These are phyloP conservation scores for Blennius ocellaris DNA, from an alignment of 2,113 vertebrate genomes.

Conservation along the genomic window DNA sequence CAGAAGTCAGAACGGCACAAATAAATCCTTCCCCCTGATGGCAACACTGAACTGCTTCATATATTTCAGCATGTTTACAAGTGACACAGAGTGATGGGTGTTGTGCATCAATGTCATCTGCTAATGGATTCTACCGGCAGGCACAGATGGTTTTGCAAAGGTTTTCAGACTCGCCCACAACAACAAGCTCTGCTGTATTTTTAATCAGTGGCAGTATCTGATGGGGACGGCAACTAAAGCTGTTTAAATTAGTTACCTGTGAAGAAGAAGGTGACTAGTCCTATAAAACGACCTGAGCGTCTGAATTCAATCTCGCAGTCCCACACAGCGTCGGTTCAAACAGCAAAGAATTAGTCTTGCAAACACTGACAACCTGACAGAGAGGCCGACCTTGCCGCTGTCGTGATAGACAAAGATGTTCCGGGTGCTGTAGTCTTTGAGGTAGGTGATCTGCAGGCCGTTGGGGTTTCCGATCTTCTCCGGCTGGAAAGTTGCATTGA, in stretches of 20 bases:
- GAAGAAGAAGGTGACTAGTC: background rate
- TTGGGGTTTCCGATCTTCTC: conserved; percentile 89
- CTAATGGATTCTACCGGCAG: conserved; percentile 16
- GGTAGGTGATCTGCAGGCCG: conserved; percentile 92
- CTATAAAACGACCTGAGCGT: background rate
- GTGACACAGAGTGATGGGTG: conserved; percentile 15
- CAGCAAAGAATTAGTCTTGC: background rate
- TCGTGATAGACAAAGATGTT: conserved; percentile 93
- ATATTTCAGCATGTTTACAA: conserved; percentile 14
- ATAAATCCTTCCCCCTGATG: background rate
- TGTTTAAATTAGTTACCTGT: background rate
- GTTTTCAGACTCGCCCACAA: conserved; percentile 28
- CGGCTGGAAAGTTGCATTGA: conserved; percentile 92
- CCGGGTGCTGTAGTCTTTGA: conserved; percentile 92
- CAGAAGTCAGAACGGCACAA: background rate
- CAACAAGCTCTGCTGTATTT: background rate
- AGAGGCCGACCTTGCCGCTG: conserved; percentile 83
- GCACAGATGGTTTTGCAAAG: conserved; percentile 23
- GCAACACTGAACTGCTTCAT: background rate
- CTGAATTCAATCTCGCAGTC: background rate
- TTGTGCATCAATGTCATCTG: conserved; percentile 19
- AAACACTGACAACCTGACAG: background rate
- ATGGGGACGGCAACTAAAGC: background rate
- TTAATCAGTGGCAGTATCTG: too few relatives aligned
- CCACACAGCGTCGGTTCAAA: background rate